Evolutionary conservation across 2,797 vertebrate species (phyloP), one percentile per base, ranked within the genome.

Genomic region (Falco biarmicus): DNA sequence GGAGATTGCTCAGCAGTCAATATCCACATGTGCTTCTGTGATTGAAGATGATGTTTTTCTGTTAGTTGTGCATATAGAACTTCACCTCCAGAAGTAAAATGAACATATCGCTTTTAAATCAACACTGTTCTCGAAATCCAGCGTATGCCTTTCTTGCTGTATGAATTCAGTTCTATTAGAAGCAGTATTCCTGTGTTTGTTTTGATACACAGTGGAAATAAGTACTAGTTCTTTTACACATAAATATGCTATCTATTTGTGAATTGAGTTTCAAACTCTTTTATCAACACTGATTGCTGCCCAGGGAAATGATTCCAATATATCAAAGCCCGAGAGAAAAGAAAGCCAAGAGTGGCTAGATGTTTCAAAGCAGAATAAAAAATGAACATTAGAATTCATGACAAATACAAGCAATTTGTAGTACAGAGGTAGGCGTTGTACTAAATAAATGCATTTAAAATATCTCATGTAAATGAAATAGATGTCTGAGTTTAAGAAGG

Each of bases 271-370:
- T 86, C 82, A 56, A 76, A 73, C 93, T 87, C 84, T 95, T 96
- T 96, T 96, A 95, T 97, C 96, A 93, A 65, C 81, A 34, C 88
- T 94, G 97, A 97, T 97, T 96, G 93, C 93, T 96, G 95, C 90
- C 88, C 5, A 31, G 96, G 96, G 95, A 96, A 96, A 92, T 82
- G 29, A 93, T 91, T 95, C 87, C 69, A 93, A 95, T 96, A 96
- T 95, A 96, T 97, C 96, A 96, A 97, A 97, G 94, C 66, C 84
- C 13, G 77, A 91, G 84, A 94, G 96, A 90, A 95, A 93, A 96
- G 86, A 88, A 93, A 92, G 65, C 66, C 84, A 29, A 65, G 88
- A 91, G 69, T 87, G 80, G 69, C 39, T 97, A 68, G 73, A 32
- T 95, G 61, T 95, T 93, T 91, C 94, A 93, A 89, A 97, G 83